Conservation (phyloP, 2,797 vertebrate species). For the Tadarida brasiliensis region DNA sequence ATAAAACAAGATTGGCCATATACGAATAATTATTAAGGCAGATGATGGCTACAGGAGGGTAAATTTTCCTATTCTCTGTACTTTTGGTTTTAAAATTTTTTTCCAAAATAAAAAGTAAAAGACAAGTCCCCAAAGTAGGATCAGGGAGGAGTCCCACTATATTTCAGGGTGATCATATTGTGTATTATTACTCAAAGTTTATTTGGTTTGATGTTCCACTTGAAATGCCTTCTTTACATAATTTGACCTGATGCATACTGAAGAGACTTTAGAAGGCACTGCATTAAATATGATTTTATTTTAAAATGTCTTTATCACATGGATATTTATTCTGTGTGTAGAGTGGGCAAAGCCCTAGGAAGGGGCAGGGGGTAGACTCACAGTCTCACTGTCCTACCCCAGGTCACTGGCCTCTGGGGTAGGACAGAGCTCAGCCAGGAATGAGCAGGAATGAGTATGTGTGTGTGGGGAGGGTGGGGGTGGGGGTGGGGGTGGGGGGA, state of each 20-base stretch:
- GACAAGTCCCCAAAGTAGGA: background rate
- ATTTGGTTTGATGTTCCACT: background rate
- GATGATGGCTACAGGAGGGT: no score
- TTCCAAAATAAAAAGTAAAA: background rate
- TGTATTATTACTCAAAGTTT: background rate
- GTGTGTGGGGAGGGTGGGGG: background rate
- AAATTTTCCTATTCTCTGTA: background rate
- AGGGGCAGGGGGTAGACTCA: background rate
- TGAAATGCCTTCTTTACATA: background rate
- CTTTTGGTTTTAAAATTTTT: constrained; percentile 9
- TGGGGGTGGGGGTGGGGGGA: background rate
- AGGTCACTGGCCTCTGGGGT: background rate
- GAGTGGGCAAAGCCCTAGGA: background rate
- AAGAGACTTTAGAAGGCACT: background rate
- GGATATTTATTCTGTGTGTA: background rate
- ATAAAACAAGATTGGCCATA: background rate
- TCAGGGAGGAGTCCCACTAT: background rate
- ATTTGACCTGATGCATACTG: background rate
- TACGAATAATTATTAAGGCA: background rate
- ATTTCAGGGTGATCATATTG: background rate
- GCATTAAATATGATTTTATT: background rate
- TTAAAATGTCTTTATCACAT: background rate
- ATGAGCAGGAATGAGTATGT: no score
- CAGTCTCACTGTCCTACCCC: background rate
- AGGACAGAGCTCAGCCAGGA: background rate